These are phyloP conservation scores for Galleria mellonella DNA, from an alignment of 1,140 invertebrate species.

Conservation along the genomic window DNA sequence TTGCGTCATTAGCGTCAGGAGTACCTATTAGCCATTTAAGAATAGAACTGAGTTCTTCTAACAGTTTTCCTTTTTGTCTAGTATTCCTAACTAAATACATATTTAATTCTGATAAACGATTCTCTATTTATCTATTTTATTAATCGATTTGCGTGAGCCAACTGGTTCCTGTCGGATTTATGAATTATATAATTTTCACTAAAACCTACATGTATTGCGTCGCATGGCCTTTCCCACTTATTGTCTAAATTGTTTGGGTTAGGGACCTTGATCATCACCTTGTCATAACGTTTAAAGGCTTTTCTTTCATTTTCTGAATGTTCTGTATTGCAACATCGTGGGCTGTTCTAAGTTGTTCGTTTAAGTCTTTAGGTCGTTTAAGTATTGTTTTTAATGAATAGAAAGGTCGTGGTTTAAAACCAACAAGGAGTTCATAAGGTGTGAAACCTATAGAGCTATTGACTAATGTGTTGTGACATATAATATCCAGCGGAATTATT, in stretches of 20 bases:
- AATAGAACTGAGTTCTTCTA: conserved; percentile 29
- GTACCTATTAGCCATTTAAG: conserved; percentile 44
- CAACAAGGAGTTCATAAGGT: too few species aligned
- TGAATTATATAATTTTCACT: conserved; percentile 36
- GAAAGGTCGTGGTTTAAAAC: too few species aligned
- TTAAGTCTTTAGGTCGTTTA: conserved; percentile 13
- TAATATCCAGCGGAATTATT: too few species aligned
- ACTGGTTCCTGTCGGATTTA: conserved; percentile 21
- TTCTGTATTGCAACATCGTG: conserved; percentile 22
- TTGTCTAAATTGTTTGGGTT: conserved; percentile 34
- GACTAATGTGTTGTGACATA: too few species aligned
- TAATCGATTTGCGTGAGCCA: conserved; percentile 26
- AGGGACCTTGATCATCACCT: conserved; percentile 28
- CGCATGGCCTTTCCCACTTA: conserved; percentile 42
- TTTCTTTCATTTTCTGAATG: conserved; percentile 36
- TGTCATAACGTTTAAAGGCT: conserved; percentile 32
- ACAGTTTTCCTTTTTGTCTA: conserved; percentile 17
- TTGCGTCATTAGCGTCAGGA: conserved; percentile 22
- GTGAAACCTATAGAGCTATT: too few species aligned
- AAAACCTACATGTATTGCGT: conserved; percentile 31
- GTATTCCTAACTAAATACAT: conserved; percentile 7
- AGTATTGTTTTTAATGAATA: too few species aligned
- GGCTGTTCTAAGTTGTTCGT: conserved; percentile 25
- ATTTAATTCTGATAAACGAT: conserved; percentile 3
- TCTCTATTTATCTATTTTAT: conserved; percentile 13